phyloP scores from a whole-genome alignment of 2,113 vertebrate genomes.

The Merops nubicus region DNA sequence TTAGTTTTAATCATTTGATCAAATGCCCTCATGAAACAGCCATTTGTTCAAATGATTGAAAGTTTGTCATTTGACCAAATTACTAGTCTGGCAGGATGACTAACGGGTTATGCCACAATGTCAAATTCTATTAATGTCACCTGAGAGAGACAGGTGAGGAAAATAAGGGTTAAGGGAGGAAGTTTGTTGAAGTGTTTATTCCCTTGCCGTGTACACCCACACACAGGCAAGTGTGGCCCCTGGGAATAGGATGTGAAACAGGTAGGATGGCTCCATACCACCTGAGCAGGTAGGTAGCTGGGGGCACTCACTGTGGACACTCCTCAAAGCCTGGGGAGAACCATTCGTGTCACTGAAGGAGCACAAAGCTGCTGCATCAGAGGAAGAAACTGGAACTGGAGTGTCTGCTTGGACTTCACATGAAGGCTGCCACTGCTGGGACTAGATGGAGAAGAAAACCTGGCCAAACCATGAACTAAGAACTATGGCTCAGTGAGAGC shows the following conservation, averaged over 20 bases:
- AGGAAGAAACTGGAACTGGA: not conserved
- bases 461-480: not conserved
- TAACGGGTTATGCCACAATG: conserved; percentile 47
- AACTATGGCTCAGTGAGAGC: accelerated
- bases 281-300: accelerated
- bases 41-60: conserved; percentile 71
- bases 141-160: conserved; percentile 17
- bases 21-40: conserved; percentile 42
- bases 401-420: not conserved
- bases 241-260: not conserved
- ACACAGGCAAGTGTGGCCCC: not conserved
- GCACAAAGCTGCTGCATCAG: not conserved
- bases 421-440: not conserved
- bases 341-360: not conserved
- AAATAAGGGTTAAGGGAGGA: conserved; percentile 51
- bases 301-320: not conserved
- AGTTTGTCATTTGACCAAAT: conserved; percentile 72
- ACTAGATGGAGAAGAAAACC: not conserved
- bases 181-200: not conserved
- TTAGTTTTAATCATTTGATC: conserved; percentile 69
- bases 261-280: not conserved
- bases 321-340: not conserved
- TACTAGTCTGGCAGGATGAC: conserved; percentile 62
- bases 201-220: not conserved
- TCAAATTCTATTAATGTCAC: conserved; percentile 58